Percentiles rank a stretch among this genome's conserved stretches.
phyloP scores from a whole-genome alignment of 1,140 invertebrate species.

The Saccostrea cuccullata region DNA sequence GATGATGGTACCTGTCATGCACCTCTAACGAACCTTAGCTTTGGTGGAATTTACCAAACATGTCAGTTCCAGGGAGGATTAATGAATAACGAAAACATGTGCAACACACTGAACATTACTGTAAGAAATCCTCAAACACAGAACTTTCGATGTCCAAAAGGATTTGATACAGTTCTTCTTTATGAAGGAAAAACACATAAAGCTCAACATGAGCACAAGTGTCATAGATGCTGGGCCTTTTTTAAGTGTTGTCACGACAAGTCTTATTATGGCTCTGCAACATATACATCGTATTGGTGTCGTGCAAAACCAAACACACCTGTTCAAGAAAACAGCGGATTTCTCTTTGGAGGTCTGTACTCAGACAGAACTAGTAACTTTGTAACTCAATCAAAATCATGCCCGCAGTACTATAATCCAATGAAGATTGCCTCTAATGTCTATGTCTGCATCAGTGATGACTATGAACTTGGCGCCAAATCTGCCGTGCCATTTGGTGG shows the following conservation, averaged over 20 bases:
- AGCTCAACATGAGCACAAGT: neutral
- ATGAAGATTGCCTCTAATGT: constrained; percentile 52
- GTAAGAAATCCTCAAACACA: constrained; percentile 67
- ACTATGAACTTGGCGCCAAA: constrained; percentile 61
- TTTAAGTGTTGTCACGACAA: constrained; percentile 53
- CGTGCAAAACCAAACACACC: constrained; percentile 35
- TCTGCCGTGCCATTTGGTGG: constrained; percentile 66
- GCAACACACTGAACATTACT: constrained; percentile 16
- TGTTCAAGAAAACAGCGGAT: constrained; percentile 50
- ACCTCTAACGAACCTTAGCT: constrained; percentile 54
- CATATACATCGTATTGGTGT: constrained; percentile 63
- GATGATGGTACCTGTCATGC: constrained; percentile 17
- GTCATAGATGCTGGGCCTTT: constrained; percentile 35
- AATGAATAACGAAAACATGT: constrained; percentile 44
- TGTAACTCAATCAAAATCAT: constrained; percentile 57
- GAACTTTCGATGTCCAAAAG: constrained; percentile 59
- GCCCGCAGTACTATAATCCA: constrained; percentile 59
- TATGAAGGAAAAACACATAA: constrained; percentile 45
- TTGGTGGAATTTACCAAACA: constrained; percentile 71
- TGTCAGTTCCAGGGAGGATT: constrained; percentile 51
- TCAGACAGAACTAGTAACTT: constrained; percentile 55
- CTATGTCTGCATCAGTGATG: constrained; percentile 64
- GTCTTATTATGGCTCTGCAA: constrained; percentile 47
- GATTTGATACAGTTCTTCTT: constrained; percentile 62
- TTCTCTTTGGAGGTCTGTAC: constrained; percentile 65